Evolutionary conservation across 2,888 invertebrate species (phyloP).

Genomic region (Mellilla xanthometata): DNA sequence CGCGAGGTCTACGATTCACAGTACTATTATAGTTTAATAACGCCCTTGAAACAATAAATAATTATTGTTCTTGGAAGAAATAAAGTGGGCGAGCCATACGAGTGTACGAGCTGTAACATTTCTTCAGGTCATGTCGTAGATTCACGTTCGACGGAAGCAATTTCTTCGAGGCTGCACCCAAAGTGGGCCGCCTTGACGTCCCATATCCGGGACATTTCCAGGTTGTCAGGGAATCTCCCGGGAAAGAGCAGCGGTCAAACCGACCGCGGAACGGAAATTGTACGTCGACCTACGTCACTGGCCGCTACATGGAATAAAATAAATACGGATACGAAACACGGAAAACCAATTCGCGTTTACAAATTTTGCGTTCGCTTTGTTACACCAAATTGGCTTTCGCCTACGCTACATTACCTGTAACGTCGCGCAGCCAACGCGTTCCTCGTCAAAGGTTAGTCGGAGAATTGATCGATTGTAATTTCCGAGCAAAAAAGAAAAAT

Average conservation of each 20-base stretch:
- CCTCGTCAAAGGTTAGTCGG: not conserved
- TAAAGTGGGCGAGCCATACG: too few species aligned
- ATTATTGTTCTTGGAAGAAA: too few species aligned
- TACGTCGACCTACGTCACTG: conserved; percentile 72
- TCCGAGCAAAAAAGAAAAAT: not conserved
- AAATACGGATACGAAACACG: conserved; percentile 34
- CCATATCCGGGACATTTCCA: conserved; percentile 74
- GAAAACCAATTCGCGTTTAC: conserved; percentile 30
- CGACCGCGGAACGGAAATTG: conserved; percentile 69
- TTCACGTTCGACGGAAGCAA: conserved; percentile 59
- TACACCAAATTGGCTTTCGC: conserved; percentile 5
- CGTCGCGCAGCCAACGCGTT: not conserved
- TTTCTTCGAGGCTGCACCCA: conserved; percentile 53
- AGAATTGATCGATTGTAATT: not conserved
- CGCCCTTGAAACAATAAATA: too few species aligned
- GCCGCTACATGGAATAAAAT: conserved; percentile 44
- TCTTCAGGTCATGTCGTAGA: not conserved
- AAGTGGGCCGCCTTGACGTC: conserved; percentile 66
- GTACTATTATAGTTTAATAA: too few species aligned
- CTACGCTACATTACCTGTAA: not conserved
- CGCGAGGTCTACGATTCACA: too few species aligned
- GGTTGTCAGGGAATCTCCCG: conserved; percentile 64
- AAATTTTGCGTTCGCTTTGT: conserved; percentile 10
- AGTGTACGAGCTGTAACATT: too few species aligned
- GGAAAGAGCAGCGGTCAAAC: conserved; percentile 69